Base-by-base conservation (phyloP, 2,888 invertebrate genomes). In the Pedicia rivosa region DNA sequence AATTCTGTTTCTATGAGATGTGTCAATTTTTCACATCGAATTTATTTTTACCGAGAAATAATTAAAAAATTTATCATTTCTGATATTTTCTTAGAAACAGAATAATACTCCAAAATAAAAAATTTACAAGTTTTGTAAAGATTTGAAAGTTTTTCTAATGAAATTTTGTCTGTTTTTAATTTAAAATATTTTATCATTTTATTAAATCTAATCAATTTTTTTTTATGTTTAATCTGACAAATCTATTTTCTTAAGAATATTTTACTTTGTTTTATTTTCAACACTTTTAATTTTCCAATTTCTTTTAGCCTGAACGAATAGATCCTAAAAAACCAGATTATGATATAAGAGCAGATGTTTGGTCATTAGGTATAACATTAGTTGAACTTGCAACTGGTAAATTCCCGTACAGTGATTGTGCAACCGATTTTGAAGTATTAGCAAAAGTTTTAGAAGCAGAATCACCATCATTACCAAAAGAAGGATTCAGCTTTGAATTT, bases 341-440 rank as follows among this genome's bases (percentile, higher is more conserved):
- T 62, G 98, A 98, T 65, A 92, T 98, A 55, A 74, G 98, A 49
- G 97, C 98, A 14, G 98, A 99, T 65, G 97, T 99, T 35, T 98
- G 98, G 98, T 94, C 94, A 46, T 68, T 98, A 47, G 98, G 98
- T 48, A 94, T 91, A 52, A 90, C 90, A 38, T 68, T 91, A 40
- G 88, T 98, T 36, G 98, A 98, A 68, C 68, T 98, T 52, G 98
- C 97, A 31, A 92, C 92, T 10, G 97, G 94, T 36, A 78, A 81
- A 47, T 95, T 94, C 59, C 97, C 97, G 1, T 90, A 90, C 62
- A 72, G 75, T 57, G 86, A 91, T 64, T 95, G 95, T 62, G 82
- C 83, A 64, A 92, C 88, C 52, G 97, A 97, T 65, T 98, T 98
- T 65, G 97, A 97, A 69, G 91, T 95, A 38, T 73, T 94, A 47